Evolutionary conservation across 2,888 invertebrate genomes (phyloP).

Genomic region (Ceratothoa steindachneri): DNA sequence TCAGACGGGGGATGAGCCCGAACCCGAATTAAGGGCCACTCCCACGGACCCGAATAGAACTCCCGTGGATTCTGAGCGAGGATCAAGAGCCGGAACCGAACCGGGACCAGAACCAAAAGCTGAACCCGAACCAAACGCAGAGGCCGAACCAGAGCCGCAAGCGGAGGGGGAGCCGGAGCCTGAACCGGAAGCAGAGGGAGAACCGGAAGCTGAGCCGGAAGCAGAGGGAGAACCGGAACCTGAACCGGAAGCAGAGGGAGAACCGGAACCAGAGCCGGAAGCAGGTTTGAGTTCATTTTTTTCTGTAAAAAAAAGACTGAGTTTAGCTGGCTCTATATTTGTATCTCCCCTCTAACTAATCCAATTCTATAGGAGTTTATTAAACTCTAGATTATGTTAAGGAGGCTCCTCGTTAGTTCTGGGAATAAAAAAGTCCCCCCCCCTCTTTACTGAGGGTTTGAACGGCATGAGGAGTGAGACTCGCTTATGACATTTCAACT

Average conservation of each 20-base stretch:
- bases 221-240: constrained; percentile 51
- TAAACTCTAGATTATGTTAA: too few species aligned
- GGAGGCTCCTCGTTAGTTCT: too few species aligned
- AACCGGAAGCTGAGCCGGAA: constrained; percentile 53
- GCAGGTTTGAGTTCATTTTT: constrained; percentile 47
- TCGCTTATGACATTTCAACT: too few species aligned
- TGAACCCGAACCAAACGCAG: constrained; percentile 50
- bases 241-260: constrained; percentile 53
- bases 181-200: constrained; percentile 51
- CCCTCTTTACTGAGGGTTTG: too few species aligned
- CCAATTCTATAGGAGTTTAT: too few species aligned
- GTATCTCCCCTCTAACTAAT: too few species aligned
- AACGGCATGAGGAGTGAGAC: too few species aligned
- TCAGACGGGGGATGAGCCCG: constrained; percentile 52
- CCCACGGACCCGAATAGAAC: constrained; percentile 53
- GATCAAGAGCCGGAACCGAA: constrained; percentile 50
- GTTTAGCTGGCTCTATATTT: constrained; percentile 36
- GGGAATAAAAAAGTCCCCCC: too few species aligned
- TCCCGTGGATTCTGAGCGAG: too few species aligned
- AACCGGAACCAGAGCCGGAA: constrained; percentile 54
- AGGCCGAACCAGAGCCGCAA: constrained; percentile 48
- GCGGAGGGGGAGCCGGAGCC: constrained; percentile 51
- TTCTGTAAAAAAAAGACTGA: neutral
- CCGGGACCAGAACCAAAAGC: constrained; percentile 51
- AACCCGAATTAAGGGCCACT: constrained; percentile 51